These are phyloP conservation scores for Aptenodytes forsteri DNA, from an alignment of 2,113 vertebrate species.

Conservation along the genomic window DNA sequence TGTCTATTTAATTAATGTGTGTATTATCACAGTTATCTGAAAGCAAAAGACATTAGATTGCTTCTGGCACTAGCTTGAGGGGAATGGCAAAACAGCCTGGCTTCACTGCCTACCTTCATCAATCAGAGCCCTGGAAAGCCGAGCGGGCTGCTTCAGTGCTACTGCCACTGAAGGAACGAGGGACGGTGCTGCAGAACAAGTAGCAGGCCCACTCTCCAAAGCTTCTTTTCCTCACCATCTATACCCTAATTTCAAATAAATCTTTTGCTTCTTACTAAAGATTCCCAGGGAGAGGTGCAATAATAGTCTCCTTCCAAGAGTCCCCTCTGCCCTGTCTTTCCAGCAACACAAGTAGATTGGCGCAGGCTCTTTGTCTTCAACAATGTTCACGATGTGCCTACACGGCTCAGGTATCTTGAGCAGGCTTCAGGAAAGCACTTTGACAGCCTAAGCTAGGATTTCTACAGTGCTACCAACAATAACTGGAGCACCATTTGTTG, in stretches of 20 bases:
- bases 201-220: background rate
- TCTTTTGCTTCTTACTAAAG: background rate
- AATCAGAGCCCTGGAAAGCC: background rate
- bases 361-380: background rate
- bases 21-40: constrained; percentile 17
- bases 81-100: constrained; percentile 1
- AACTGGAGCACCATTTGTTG: background rate
- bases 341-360: background rate
- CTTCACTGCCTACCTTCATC: constrained; percentile 1
- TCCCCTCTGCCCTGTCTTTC: background rate
- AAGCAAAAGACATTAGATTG: constrained; percentile 28
- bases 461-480: background rate
- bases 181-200: background rate
- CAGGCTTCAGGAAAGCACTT: background rate
- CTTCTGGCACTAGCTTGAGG: constrained; percentile 38
- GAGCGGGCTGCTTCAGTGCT: background rate
- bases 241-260: background rate
- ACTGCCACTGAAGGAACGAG: background rate
- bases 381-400: background rate
- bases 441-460: background rate
- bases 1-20: constrained; percentile 17
- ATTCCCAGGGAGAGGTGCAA: background rate
- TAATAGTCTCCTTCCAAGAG: background rate
- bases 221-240: background rate
- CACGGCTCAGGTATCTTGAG: background rate